phyloP scores from a whole-genome alignment of 2,113 vertebrate species.

The Percina caprodes region DNA sequence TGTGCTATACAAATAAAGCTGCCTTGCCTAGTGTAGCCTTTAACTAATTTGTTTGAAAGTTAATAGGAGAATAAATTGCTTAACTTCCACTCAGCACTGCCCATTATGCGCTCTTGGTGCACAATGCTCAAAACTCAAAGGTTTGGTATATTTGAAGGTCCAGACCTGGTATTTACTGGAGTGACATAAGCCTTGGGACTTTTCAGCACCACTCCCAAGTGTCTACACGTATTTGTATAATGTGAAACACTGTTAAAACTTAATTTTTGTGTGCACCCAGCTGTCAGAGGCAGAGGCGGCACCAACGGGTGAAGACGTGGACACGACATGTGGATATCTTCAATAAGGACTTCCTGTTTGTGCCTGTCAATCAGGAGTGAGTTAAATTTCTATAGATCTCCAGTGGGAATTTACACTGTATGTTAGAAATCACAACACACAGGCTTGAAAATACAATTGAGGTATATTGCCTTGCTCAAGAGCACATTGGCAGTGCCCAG shows the following conservation, averaged over 20 bases:
- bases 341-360: conserved; percentile 96
- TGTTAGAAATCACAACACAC: too few species aligned
- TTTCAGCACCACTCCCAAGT: neutral
- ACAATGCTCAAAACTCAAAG: neutral
- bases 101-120: too few species aligned
- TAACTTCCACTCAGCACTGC: neutral
- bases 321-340: conserved; percentile 97
- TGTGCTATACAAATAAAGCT: too few species aligned
- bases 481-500: too few species aligned
- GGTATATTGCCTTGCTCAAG: too few species aligned
- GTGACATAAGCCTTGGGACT: neutral
- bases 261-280: conserved; percentile 69
- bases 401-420: too few species aligned
- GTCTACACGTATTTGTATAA: neutral
- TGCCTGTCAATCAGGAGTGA: conserved; percentile 99
- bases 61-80: too few species aligned
- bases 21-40: too few species aligned
- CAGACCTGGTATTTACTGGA: neutral
- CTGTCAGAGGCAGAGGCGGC: conserved; percentile 89
- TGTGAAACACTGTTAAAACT: neutral
- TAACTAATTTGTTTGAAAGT: too few species aligned
- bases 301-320: conserved; percentile 96
- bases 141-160: neutral
- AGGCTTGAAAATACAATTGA: too few species aligned
- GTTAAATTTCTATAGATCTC: conserved; percentile 59